phyloP scores from a whole-genome alignment of 2,113 vertebrate species.

The Stictonetta naevosa region DNA sequence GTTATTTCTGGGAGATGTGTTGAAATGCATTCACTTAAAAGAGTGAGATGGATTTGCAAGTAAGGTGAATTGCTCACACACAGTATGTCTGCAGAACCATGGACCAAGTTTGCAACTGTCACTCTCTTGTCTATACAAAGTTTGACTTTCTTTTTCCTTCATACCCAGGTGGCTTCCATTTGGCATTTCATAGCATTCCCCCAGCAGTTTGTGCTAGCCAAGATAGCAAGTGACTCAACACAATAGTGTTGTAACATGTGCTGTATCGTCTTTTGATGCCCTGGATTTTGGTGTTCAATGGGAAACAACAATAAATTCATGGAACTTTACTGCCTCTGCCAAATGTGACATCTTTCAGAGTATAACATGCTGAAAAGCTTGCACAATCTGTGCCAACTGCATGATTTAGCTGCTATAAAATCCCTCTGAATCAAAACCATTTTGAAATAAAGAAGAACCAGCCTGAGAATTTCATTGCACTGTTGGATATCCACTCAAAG shows the following conservation, averaged over 20 bases:
- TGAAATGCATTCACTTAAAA: background rate
- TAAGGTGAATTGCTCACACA: rapidly evolving
- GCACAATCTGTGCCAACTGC: conserved; percentile 76
- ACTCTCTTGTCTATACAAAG: background rate
- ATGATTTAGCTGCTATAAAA: conserved; percentile 82
- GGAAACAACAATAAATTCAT: conserved; percentile 69
- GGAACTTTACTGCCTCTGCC: conserved; percentile 79
- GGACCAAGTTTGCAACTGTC: background rate
- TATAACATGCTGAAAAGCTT: conserved; percentile 77
- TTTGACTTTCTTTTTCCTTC: background rate
- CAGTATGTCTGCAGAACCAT: background rate
- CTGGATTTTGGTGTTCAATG: conserved; percentile 62
- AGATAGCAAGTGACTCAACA: background rate
- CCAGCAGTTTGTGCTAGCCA: background rate
- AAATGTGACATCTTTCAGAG: conserved; percentile 81
- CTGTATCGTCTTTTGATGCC: conserved; percentile 30
- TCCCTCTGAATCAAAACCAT: conserved; percentile 80
- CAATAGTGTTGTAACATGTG: background rate
- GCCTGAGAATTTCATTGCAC: conserved; percentile 81
- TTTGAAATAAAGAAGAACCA: conserved; percentile 80
- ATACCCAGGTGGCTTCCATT: background rate
- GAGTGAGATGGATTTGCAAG: background rate
- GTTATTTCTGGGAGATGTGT: background rate
- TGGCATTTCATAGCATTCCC: background rate
- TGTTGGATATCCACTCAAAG: conserved; percentile 80